Evolutionary conservation across 2,888 invertebrate genomes (phyloP).

Genomic region (Epsilonema sp.): DNA sequence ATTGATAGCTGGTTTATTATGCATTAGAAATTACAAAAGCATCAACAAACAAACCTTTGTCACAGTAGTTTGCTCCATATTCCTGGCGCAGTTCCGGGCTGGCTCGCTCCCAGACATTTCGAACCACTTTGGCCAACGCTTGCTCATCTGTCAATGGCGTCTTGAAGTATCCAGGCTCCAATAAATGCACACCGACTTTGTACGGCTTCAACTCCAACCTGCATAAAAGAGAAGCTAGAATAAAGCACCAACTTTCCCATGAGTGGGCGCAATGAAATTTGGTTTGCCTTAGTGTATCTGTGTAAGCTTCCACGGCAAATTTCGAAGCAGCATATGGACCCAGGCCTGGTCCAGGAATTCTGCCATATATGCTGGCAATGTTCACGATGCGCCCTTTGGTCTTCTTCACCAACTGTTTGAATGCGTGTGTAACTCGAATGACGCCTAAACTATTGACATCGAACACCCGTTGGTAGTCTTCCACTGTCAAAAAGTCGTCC

Average conservation of each 20-base stretch:
- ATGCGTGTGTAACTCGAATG: slow-evolving; percentile 21
- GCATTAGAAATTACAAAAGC: too few relatives aligned
- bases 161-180: slow-evolving; percentile 22
- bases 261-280: too few relatives aligned
- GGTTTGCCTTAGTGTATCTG: slow-evolving; percentile 16
- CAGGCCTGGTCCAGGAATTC: slow-evolving; percentile 20
- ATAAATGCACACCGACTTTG: slow-evolving; percentile 15
- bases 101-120: slow-evolving; percentile 6
- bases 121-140: not conserved
- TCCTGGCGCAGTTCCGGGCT: slow-evolving; percentile 4
- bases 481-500: slow-evolving; percentile 68
- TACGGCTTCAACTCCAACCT: slow-evolving; percentile 18
- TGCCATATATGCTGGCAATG: slow-evolving; percentile 30
- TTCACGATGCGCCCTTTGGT: slow-evolving; percentile 31
- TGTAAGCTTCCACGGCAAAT: slow-evolving; percentile 18
- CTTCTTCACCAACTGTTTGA: slow-evolving; percentile 18
- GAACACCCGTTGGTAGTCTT: slow-evolving; percentile 46
- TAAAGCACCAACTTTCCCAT: too few relatives aligned
- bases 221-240: too few relatives aligned
- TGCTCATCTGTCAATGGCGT: slow-evolving; percentile 14
- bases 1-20: slow-evolving; percentile 14
- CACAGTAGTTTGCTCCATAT: not conserved
- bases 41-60: not conserved
- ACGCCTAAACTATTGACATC: slow-evolving; percentile 57
- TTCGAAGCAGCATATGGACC: slow-evolving; percentile 19